These are phyloP conservation scores for Oscheius myriophilus DNA, from an alignment of 2,888 invertebrate genomes.

Conservation along the genomic window DNA sequence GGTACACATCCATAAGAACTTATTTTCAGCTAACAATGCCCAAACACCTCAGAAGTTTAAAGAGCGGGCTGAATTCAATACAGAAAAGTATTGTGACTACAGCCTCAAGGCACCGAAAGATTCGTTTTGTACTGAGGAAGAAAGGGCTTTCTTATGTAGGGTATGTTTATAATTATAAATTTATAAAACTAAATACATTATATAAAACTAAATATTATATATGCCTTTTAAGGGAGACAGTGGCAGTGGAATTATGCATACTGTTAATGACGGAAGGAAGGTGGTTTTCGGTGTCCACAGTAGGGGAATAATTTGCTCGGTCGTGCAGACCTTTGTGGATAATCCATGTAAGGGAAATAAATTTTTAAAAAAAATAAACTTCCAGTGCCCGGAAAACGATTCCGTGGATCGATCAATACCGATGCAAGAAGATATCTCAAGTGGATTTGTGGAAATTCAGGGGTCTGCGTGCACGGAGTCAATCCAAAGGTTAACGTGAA, in stretches of 20 bases:
- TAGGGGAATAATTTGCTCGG: constrained; percentile 13
- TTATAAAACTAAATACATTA: too few relatives aligned
- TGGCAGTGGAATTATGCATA: constrained; percentile 21
- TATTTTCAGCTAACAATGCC: constrained; percentile 4
- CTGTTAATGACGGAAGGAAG: neutral
- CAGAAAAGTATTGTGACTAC: constrained; percentile 20
- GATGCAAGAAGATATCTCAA: constrained; percentile 20
- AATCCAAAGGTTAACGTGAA: constrained; percentile 11
- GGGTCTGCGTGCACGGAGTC: constrained; percentile 11
- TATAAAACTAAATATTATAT: too few relatives aligned
- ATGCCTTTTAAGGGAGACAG: constrained; percentile 23
- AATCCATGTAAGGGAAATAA: neutral
- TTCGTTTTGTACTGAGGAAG: constrained; percentile 12
- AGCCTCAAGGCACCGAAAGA: constrained; percentile 13
- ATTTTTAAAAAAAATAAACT: neutral
- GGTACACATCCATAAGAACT: neutral
- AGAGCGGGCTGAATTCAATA: constrained; percentile 12
- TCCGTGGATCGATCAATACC: constrained; percentile 19
- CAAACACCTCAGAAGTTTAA: constrained; percentile 10
- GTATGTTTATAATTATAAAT: neutral
- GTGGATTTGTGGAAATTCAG: constrained; percentile 21
- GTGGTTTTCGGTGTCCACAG: constrained; percentile 6
- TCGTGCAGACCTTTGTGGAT: constrained; percentile 5
- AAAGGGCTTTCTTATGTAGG: constrained; percentile 15
- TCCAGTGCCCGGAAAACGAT: constrained; percentile 10